Evolutionary conservation across 2,113 vertebrate genomes (phyloP).

Genomic region (Hemibagrus wyckioides): DNA sequence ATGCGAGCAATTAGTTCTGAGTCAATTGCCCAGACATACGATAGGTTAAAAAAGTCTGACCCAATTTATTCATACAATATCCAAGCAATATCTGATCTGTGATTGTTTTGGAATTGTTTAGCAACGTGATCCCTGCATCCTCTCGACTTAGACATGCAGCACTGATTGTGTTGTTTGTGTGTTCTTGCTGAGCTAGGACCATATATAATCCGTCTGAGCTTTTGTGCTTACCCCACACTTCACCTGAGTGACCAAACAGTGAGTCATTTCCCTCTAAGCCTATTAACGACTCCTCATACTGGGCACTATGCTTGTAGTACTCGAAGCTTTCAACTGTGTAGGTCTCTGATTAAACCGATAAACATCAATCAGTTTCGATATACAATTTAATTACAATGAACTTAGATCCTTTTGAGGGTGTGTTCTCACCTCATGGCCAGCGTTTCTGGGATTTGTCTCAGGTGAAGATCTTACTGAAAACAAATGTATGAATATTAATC

Average conservation of each 20-base stretch:
- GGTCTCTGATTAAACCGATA: not conserved
- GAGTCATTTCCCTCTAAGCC: not conserved
- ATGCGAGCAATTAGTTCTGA: not conserved
- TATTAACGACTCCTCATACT: not conserved
- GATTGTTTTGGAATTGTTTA: not conserved
- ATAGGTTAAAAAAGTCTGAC: not conserved
- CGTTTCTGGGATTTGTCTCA: not conserved
- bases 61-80: not conserved
- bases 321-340: not conserved
- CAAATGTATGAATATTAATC: not conserved
- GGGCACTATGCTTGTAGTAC: not conserved
- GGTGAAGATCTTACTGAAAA: not conserved
- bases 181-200: constrained; percentile 14
- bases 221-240: constrained; percentile 9
- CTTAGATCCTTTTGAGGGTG: not conserved
- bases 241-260: not conserved
- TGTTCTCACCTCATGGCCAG: not conserved
- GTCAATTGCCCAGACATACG: not conserved
- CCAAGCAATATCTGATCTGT: not conserved
- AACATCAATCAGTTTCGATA: not conserved
- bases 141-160: not conserved
- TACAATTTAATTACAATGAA: not conserved
- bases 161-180: not conserved
- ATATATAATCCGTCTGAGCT: constrained; percentile 50
- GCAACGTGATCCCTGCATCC: not conserved